Evolutionary conservation across 1,140 invertebrate species (phyloP), one percentile per base, ranked within the genome.

Genomic region (Teleogryllus occipitalis): DNA sequence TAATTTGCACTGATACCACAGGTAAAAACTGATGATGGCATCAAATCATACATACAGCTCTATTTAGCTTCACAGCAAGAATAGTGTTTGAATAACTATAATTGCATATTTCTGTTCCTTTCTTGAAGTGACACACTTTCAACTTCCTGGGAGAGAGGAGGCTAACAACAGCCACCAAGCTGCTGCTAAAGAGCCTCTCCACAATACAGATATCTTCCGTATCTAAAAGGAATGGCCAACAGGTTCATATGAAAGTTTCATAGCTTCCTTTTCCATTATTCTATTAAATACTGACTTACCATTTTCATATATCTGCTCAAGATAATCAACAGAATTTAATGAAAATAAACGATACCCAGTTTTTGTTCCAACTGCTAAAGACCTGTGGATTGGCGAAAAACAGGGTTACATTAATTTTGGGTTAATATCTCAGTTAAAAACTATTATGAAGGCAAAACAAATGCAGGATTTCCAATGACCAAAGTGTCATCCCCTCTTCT

Each of bases 51-150:
- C 92, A 91, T 90, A 98, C 96, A 83, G 93, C 92, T 87, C 98
- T 90, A 88, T 99, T 99, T 78, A 99, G 90, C 87, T 97, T 97
- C 49, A 99, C 97, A 81, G 95, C 94, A 82, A 99, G 89, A 85
- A 99, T 99, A 75, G 97, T 97, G 86, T 98, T 99, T 14, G 95
- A 94, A 86, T 99, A 99, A 85, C 95, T 97, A 88, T 99, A 98
- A 86, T 98, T 97, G 87, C 97, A 99, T 85, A 99, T 99, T 89
- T 99, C 97, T 78, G 96, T 97, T 81, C 96, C 96, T 87, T 98
- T 98, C 85, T 98, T 98, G 87, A 98, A 99, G 88, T 99, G 97
- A 86, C 96, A 98, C 47, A 99, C 97, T 88, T 95, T 95, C 22
- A 98, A 89, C 87, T 95, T 99, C 82, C 98, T 90, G 75, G 98